Evolutionary conservation across 2,888 invertebrate species (phyloP).

Genomic region (Anticlea derivata): DNA sequence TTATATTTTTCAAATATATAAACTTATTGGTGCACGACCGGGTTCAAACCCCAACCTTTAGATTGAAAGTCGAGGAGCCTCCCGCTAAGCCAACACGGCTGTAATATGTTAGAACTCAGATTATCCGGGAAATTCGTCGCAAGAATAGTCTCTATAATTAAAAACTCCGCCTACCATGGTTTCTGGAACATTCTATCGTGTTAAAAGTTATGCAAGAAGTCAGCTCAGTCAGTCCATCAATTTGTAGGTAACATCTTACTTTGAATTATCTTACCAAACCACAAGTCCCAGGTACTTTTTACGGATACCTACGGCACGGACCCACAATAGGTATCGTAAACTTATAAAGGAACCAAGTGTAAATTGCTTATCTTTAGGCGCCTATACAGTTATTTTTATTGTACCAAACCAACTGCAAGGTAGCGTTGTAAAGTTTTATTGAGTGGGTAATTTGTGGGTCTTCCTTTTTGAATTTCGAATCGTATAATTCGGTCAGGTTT

Average conservation of each 20-base stretch:
- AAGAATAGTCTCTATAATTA: too few species aligned
- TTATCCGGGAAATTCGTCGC: too few species aligned
- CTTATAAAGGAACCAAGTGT: slow-evolving; percentile 33
- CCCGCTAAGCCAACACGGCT: too few species aligned
- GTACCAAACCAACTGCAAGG: slow-evolving; percentile 38
- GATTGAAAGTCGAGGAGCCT: too few species aligned
- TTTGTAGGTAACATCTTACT: not conserved
- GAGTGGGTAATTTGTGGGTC: slow-evolving; percentile 48
- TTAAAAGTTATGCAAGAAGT: too few species aligned
- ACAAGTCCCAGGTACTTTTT: slow-evolving; percentile 9
- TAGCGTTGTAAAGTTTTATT: slow-evolving; percentile 57
- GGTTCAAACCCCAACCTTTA: too few species aligned
- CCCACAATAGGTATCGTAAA: slow-evolving; percentile 18
- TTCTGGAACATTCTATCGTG: too few species aligned
- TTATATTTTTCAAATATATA: too few species aligned
- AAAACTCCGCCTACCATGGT: too few species aligned
- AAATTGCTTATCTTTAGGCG: slow-evolving; percentile 36
- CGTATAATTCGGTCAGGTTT: slow-evolving; percentile 40
- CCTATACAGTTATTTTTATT: slow-evolving; percentile 56
- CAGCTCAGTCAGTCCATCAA: not conserved
- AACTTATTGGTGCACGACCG: too few species aligned
- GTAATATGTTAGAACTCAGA: too few species aligned
- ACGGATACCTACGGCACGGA: slow-evolving; percentile 5
- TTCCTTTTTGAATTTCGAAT: slow-evolving; percentile 25
- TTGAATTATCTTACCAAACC: not conserved